phyloP scores from a whole-genome alignment of 2,797 vertebrate species.

The Knipowitschia caucasica region DNA sequence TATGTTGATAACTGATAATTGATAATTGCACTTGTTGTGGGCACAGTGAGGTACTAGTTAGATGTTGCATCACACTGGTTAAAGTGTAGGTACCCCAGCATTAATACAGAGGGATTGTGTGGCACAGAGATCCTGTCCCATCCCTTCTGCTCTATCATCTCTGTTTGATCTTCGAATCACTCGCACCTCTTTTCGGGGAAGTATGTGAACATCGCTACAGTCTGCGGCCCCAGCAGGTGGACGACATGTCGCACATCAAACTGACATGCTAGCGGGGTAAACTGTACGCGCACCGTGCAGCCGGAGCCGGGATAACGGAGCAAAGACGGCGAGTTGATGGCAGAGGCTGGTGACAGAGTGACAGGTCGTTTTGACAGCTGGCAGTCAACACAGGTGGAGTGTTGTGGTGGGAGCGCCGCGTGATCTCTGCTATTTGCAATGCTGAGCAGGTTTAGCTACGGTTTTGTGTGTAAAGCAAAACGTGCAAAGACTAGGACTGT shows the following conservation, averaged over 20 bases:
- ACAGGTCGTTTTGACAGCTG: slow-evolving; percentile 53
- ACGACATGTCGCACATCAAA: slow-evolving; percentile 19
- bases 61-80: no score
- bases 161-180: no score
- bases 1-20: no score
- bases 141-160: no score
- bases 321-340: slow-evolving; percentile 10
- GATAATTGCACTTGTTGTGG: no score
- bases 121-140: no score
- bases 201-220: background rate
- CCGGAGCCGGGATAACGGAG: slow-evolving; percentile 11
- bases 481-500: slow-evolving; percentile 27
- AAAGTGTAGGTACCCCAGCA: no score
- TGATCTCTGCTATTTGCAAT: slow-evolving; percentile 63
- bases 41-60: no score
- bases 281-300: slow-evolving; percentile 2
- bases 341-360: slow-evolving; percentile 51
- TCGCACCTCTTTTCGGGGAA: background rate
- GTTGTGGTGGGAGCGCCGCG: slow-evolving; percentile 40
- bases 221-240: background rate
- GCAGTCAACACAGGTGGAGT: slow-evolving; percentile 49
- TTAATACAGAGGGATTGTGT: no score
- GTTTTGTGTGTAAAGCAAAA: slow-evolving; percentile 35
- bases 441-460: slow-evolving; percentile 47
- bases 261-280: slow-evolving; percentile 12